Evolutionary conservation across 2,888 invertebrate species (phyloP).

Genomic region (Volucella zonaria): DNA sequence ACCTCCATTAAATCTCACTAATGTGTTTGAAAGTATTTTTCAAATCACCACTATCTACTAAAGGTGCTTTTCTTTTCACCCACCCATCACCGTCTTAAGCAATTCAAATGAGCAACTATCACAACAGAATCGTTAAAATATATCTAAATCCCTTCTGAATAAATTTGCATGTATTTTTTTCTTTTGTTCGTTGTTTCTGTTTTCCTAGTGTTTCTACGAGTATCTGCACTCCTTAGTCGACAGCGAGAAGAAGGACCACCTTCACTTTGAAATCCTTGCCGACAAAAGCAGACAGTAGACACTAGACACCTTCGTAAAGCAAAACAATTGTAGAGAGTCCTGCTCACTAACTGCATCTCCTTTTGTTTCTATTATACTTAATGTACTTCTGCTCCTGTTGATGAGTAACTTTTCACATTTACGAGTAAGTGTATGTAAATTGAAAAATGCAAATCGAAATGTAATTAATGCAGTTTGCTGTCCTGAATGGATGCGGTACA

Average conservation of each 20-base stretch:
- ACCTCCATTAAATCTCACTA: neutral
- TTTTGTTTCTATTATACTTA: neutral
- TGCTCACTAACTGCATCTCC: neutral
- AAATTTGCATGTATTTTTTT: conserved; percentile 35
- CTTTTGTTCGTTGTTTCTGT: no score
- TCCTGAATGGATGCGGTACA: neutral
- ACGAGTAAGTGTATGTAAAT: conserved; percentile 33
- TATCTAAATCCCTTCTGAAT: conserved; percentile 16
- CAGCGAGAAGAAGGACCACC: neutral
- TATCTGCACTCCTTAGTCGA: conserved; percentile 7
- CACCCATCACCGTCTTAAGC: neutral
- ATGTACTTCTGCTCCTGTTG: conserved; percentile 4
- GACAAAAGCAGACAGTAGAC: neutral
- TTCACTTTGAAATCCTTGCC: conserved; percentile 14
- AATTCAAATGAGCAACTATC: conserved; percentile 40
- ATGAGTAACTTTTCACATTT: conserved; percentile 33
- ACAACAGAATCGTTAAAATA: conserved; percentile 23
- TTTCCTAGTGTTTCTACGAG: neutral
- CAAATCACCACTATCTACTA: neutral
- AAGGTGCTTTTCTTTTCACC: neutral
- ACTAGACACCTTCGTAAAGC: neutral
- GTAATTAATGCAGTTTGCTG: conserved; percentile 45
- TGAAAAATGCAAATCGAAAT: conserved; percentile 40
- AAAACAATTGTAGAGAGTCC: neutral
- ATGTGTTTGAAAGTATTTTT: conserved; percentile 6